These are phyloP conservation scores for Anguilla marmorata DNA, from an alignment of 2,797 vertebrate species.

Conservation along the genomic window DNA sequence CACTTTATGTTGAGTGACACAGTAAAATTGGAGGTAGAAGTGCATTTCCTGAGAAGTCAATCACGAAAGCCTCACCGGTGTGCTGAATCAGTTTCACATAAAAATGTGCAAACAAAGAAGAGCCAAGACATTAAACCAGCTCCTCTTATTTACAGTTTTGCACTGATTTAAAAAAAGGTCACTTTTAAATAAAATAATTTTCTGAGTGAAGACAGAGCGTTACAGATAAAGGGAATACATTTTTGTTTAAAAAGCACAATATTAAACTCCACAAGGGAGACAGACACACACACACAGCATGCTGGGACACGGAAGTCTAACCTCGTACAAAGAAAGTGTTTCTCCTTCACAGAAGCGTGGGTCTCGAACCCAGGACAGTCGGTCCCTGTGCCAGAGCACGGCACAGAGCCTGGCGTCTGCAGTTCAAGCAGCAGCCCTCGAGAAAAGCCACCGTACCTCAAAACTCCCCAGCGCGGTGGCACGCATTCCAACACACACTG, in stretches of 20 bases:
- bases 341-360: background rate
- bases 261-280: background rate
- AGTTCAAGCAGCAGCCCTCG: background rate
- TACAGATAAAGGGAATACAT: background rate
- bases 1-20: background rate
- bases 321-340: background rate
- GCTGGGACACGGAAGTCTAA: background rate
- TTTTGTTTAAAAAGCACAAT: background rate
- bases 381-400: background rate
- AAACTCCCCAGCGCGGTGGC: background rate
- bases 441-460: background rate
- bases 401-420: background rate
- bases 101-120: background rate
- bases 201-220: background rate
- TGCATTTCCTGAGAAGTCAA: constrained; percentile 3
- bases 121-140: background rate
- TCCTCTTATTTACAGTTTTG: background rate
- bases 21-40: background rate
- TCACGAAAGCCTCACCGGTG: background rate
- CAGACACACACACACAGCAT: background rate
- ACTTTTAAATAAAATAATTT: background rate
- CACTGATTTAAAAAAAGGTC: background rate
- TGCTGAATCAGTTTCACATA: constrained; percentile 2
- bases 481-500: too few relatives aligned
- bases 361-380: too few relatives aligned